phyloP scores from a whole-genome alignment of 1,140 invertebrate species.

The Drosophila prosaltans region DNA sequence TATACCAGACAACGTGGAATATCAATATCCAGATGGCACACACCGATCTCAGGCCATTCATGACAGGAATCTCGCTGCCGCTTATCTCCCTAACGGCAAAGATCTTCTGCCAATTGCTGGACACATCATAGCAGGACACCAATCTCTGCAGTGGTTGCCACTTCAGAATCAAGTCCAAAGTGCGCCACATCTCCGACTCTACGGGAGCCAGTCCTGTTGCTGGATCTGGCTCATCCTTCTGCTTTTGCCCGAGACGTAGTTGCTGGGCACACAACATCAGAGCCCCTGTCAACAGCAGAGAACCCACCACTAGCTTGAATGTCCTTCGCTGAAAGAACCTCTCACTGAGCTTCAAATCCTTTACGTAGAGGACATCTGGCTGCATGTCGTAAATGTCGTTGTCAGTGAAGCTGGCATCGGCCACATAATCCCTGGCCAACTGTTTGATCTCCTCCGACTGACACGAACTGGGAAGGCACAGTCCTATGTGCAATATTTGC shows the following conservation, averaged over 20 bases:
- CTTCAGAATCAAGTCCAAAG: conserved; percentile 41
- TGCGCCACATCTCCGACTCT: conserved; percentile 66
- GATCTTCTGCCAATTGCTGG: conserved; percentile 61
- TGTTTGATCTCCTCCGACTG: conserved; percentile 65
- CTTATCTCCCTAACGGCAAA: conserved; percentile 39
- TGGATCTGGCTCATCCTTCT: conserved; percentile 27
- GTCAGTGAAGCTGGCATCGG: conserved; percentile 48
- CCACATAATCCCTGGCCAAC: conserved; percentile 62
- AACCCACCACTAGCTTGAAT: conserved; percentile 63
- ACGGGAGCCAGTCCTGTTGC: conserved; percentile 50
- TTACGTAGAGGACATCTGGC: conserved; percentile 75
- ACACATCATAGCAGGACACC: conserved; percentile 74
- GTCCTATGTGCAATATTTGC: conserved; percentile 76
- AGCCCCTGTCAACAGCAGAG: conserved; percentile 55
- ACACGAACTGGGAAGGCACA: conserved; percentile 77
- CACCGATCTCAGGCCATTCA: conserved; percentile 79
- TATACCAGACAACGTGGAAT: conserved; percentile 80
- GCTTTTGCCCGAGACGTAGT: conserved; percentile 44
- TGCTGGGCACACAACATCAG: conserved; percentile 69
- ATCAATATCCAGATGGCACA: conserved; percentile 74
- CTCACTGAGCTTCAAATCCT: conserved; percentile 67
- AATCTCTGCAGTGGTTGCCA: conserved; percentile 56
- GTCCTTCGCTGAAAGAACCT: conserved; percentile 63
- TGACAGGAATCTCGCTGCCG: conserved; percentile 67
- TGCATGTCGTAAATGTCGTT: conserved; percentile 73